Evolutionary conservation across 1,140 invertebrate genomes (phyloP).

Genomic region (Drosophila burlai): DNA sequence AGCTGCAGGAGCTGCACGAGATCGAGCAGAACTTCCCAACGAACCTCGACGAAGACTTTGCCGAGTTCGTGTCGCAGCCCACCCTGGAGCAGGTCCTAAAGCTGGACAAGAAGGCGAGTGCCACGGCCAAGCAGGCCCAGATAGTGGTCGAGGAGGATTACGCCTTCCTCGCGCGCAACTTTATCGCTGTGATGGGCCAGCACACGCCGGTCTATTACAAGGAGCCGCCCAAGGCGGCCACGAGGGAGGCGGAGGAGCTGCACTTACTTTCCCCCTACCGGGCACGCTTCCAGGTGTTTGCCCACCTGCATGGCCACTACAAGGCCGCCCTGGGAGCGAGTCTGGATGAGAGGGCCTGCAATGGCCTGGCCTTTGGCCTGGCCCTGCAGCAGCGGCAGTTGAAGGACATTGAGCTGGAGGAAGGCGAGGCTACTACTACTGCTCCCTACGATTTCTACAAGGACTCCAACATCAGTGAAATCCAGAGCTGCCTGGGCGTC

Average conservation of each 20-base stretch:
- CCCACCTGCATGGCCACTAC: slow-evolving; percentile 63
- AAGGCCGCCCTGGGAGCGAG: slow-evolving; percentile 53
- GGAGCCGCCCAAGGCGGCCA: slow-evolving; percentile 7
- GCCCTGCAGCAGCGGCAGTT: slow-evolving; percentile 66
- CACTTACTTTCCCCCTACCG: slow-evolving; percentile 58
- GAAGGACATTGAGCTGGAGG: slow-evolving; percentile 52
- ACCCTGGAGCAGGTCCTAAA: slow-evolving; percentile 83
- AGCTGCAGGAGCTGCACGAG: slow-evolving; percentile 90
- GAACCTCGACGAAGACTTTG: slow-evolving; percentile 89
- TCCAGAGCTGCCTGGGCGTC: slow-evolving; percentile 89
- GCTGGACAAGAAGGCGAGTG: slow-evolving; percentile 45
- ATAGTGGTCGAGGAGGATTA: slow-evolving; percentile 78
- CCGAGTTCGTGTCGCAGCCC: slow-evolving; percentile 86
- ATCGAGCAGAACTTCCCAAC: slow-evolving; percentile 92
- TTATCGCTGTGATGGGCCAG: slow-evolving; percentile 69
- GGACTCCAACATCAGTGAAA: slow-evolving; percentile 92
- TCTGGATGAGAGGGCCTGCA: slow-evolving; percentile 66
- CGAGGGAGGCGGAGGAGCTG: slow-evolving; percentile 32
- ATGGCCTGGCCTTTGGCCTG: slow-evolving; percentile 65
- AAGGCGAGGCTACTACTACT: not conserved
- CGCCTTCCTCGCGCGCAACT: slow-evolving; percentile 67
- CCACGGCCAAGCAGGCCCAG: slow-evolving; percentile 59
- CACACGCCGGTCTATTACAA: slow-evolving; percentile 64
- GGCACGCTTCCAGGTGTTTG: slow-evolving; percentile 70
- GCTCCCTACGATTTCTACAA: slow-evolving; percentile 92